Evolutionary conservation across 2,797 vertebrate species (phyloP), one percentile per base, ranked within the genome.

Genomic region (Esox lucius): DNA sequence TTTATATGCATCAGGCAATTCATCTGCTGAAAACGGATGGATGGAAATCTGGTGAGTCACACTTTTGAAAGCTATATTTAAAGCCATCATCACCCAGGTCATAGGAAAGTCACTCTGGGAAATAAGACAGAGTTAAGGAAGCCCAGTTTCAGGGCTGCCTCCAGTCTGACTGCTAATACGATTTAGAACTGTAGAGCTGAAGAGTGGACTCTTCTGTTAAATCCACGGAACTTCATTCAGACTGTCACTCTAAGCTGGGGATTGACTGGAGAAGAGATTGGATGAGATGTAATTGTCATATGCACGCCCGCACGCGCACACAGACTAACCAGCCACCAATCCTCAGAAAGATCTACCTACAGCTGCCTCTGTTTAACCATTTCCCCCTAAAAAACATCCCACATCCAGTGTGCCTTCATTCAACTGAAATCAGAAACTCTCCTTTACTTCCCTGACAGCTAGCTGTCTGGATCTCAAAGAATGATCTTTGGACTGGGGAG

Each of bases 391-490:
- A 61, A 46, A 61, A 61, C 56, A 26, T 61, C 56, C 56, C 22
- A 5, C 16, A 13, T 65, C 62, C 28, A 16, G 24, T 64, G 0
- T 28, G 28, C 16, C 16, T 16, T 33, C 13, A 26, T 28, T 31
- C 13, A 28, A 13, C 11, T 17, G 19, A 19, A 24, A 28, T 51
- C 5, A 26, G 24, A 70, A 39, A 53, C 68, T 16, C 6, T 70
- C 46, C 68, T 48, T 70, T 68, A 15, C n/a, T 5, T 51, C 69
- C 31, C 56, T 24, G 56, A 35, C 81, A 76, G 61, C 84, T 73
- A 68, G 72, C 78, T 78, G 79, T 87, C 82, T 82, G 69, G 72
- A 62, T n/a, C 73, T 81, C 75, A 86, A 77, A 82, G 85, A 85
- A 81, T 75, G 33, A 78, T 56, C 77, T 81, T 80, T 83, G 85